These are phyloP conservation scores for Mastacembelus armatus DNA, from an alignment of 2,797 vertebrate species.

Conservation along the genomic window DNA sequence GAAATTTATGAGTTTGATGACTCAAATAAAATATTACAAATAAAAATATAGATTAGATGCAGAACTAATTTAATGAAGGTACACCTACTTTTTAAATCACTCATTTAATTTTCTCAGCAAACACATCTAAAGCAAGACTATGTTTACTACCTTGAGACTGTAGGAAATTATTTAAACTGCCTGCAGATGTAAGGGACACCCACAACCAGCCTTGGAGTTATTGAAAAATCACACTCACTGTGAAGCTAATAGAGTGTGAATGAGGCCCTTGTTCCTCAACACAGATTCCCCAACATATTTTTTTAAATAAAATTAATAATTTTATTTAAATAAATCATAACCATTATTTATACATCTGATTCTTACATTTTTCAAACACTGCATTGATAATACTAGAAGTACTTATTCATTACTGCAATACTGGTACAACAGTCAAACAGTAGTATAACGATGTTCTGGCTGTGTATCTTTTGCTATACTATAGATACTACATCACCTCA, in stretches of 20 bases:
- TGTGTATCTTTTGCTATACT: no score
- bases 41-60: conserved; percentile 20
- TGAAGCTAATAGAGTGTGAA: conserved; percentile 53
- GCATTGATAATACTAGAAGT: neutral
- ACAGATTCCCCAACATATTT: neutral
- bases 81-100: neutral
- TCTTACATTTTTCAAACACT: neutral
- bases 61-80: conserved; percentile 13
- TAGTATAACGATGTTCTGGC: no score
- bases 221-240: conserved; percentile 46
- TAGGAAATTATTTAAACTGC: conserved; percentile 37
- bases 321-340: neutral
- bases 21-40: conserved; percentile 7
- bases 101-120: conserved; percentile 26
- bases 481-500: no score
- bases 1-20: neutral
- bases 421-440: neutral
- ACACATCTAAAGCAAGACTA: conserved; percentile 21
- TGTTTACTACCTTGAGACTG: no score
- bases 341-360: neutral
- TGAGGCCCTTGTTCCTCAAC: conserved; percentile 8
- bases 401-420: neutral
- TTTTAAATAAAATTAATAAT: neutral
- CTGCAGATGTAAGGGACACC: conserved; percentile 35
- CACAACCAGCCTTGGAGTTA: conserved; percentile 31